Percentiles rank a stretch among this genome's conserved stretches.
Conservation (phyloP, 2,797 vertebrate genomes). For the Dryobates pubescens region DNA sequence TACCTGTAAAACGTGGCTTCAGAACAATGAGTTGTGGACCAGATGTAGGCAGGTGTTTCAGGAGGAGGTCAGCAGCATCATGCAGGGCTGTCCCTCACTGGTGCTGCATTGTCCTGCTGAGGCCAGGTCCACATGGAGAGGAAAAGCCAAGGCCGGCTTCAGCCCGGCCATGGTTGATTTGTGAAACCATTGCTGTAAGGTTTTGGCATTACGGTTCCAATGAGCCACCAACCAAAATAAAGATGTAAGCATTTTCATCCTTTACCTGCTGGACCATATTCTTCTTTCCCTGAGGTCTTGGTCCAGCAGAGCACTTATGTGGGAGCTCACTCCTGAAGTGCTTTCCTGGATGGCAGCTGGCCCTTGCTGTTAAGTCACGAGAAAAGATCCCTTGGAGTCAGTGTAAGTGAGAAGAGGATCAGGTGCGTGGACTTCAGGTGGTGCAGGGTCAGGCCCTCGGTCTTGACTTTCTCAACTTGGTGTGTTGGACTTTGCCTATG, state of each 20-base stretch:
- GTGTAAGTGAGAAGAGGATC: slow-evolving; percentile 2
- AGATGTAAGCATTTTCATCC: not conserved
- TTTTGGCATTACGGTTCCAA: not conserved
- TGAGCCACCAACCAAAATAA: slow-evolving; percentile 18
- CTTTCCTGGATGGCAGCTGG: not conserved
- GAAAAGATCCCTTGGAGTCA: not conserved
- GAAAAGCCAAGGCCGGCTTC: not conserved
- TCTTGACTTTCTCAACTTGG: slow-evolving; percentile 7
- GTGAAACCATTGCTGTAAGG: not conserved
- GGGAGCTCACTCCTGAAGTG: not conserved
- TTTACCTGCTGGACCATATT: not conserved
- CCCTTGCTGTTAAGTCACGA: not conserved
- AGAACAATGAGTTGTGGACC: not conserved
- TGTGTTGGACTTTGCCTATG: slow-evolving; percentile 56
- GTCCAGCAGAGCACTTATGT: not conserved
- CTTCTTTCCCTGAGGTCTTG: not conserved
- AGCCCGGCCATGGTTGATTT: not conserved
- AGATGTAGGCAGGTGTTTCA: not conserved
- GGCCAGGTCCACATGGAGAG: not conserved
- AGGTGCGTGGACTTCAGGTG: not conserved
- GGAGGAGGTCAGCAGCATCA: not conserved
- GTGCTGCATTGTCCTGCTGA: not conserved
- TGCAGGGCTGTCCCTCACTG: not conserved
- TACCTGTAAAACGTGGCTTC: not conserved
- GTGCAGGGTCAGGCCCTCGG: slow-evolving; percentile 29